Evolutionary conservation across 2,113 vertebrate species (phyloP).

Genomic region (Prochilodus magdalenae): DNA sequence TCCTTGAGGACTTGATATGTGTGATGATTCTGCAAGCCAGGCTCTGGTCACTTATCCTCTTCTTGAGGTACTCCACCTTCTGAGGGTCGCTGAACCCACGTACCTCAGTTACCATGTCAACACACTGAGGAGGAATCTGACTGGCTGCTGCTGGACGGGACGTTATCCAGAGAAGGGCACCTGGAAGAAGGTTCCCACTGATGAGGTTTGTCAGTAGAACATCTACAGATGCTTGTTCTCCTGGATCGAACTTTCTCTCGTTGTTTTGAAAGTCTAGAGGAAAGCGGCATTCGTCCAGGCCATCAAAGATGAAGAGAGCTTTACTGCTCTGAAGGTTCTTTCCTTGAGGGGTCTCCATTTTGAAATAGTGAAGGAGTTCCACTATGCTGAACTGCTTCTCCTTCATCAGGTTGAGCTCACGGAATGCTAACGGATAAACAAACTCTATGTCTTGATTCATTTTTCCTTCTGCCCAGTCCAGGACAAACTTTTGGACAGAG

Average conservation of each 20-base stretch:
- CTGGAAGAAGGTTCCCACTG: conserved; percentile 41
- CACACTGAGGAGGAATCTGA: conserved; percentile 40
- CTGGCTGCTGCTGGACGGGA: conserved; percentile 45
- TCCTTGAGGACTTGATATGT: conserved; percentile 47
- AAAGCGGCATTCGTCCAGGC: conserved; percentile 47
- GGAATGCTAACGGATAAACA: conserved; percentile 47
- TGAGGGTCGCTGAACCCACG: conserved; percentile 52
- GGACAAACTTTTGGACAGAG: conserved; percentile 47
- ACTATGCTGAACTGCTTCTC: conserved; percentile 9
- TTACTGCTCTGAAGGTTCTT: neutral
- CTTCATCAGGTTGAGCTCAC: conserved; percentile 48
- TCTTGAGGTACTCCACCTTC: conserved; percentile 50
- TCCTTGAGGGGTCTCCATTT: conserved; percentile 17
- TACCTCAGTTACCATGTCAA: conserved; percentile 45
- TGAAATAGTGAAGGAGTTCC: conserved; percentile 40
- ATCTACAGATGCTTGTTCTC: conserved; percentile 14
- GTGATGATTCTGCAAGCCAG: conserved; percentile 42
- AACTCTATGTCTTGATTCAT: conserved; percentile 40
- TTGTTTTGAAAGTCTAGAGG: conserved; percentile 51
- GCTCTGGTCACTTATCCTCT: conserved; percentile 43
- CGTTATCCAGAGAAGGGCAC: conserved; percentile 44
- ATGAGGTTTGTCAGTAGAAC: conserved; percentile 51
- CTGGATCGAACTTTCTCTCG: neutral
- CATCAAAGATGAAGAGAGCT: conserved; percentile 46
- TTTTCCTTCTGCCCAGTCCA: conserved; percentile 44